These are phyloP conservation scores for Lacerta bilineata DNA, from an alignment of 2,797 vertebrate genomes.

Conservation along the genomic window DNA sequence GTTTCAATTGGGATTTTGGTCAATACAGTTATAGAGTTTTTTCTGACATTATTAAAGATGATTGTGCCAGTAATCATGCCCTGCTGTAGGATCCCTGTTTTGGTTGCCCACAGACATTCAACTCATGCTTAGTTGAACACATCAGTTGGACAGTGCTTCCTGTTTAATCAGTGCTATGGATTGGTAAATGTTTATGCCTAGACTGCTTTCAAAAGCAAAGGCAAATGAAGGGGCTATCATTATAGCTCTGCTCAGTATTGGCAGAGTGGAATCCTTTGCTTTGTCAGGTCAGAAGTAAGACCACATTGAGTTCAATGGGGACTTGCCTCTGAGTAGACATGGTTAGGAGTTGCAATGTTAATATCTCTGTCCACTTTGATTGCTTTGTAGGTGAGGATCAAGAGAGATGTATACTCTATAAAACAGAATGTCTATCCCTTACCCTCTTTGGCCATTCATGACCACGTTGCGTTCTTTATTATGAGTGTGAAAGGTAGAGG, in stretches of 20 bases:
- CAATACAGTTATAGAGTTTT: neutral
- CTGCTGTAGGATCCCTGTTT: neutral
- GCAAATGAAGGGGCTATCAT: neutral
- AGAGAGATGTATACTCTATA: neutral
- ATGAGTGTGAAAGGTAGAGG: neutral
- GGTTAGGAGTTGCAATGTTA: neutral
- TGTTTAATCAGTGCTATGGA: neutral
- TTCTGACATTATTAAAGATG: neutral
- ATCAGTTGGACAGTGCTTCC: neutral
- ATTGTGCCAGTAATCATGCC: neutral
- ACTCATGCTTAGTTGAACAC: constrained; percentile 17
- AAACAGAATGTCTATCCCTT: neutral
- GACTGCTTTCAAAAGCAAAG: constrained; percentile 17
- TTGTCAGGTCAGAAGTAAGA: neutral
- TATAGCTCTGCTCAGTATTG: neutral
- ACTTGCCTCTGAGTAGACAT: too few species aligned
- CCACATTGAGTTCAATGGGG: too few species aligned
- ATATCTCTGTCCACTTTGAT: neutral
- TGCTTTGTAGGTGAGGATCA: neutral
- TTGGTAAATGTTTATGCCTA: too few species aligned
- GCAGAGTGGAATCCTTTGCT: too few species aligned
- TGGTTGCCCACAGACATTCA: constrained; percentile 8
- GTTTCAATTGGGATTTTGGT: neutral
- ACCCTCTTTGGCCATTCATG: neutral
- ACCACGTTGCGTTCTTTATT: neutral